phyloP scores from a whole-genome alignment of 2,797 vertebrate genomes.

The Neosalanx taihuensis region DNA sequence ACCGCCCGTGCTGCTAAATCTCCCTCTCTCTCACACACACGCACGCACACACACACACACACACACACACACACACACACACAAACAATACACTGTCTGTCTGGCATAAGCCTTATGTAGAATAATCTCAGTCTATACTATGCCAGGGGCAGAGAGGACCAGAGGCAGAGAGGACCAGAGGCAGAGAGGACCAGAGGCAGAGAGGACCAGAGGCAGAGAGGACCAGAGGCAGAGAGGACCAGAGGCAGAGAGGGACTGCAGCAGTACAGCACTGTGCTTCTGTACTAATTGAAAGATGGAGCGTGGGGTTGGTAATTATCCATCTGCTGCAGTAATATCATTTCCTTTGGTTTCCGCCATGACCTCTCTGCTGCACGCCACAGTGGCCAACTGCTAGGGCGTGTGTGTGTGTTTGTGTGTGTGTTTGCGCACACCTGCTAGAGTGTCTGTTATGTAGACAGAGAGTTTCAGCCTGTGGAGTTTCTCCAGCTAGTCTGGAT shows the following conservation, averaged over 20 bases:
- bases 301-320: slow-evolving; percentile 32
- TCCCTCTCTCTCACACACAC: not conserved
- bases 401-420: no score
- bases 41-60: not conserved
- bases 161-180: not conserved
- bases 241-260: not conserved
- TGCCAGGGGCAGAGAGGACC: not conserved
- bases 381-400: not conserved
- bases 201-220: not conserved
- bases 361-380: slow-evolving; percentile 19
- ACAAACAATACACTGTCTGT: not conserved
- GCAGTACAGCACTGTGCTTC: slow-evolving; percentile 16
- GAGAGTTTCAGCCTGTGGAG: no score
- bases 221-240: not conserved
- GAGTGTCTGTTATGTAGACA: no score
- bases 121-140: no score
- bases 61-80: not conserved
- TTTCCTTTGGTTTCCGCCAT: slow-evolving; percentile 13
- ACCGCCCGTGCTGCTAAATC: slow-evolving; percentile 2
- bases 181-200: not conserved
- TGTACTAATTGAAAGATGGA: slow-evolving; percentile 44
- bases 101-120: no score
- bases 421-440: no score
- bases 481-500: no score
- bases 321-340: slow-evolving; percentile 19